Evolutionary conservation across 2,797 vertebrate genomes (phyloP), one percentile per base, ranked within the genome.

Genomic region (Myotis findleyi): DNA sequence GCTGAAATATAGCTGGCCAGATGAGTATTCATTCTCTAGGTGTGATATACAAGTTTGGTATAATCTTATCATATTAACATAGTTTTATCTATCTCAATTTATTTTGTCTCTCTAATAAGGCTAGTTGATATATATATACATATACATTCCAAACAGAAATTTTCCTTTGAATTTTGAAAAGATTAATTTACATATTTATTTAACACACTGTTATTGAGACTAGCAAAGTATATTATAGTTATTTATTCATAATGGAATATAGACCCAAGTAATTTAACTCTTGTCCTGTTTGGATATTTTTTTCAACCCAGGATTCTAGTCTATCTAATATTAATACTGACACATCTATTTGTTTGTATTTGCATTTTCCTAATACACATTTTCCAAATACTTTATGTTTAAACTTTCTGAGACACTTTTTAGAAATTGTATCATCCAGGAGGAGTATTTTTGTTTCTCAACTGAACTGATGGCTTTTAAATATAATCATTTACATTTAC

Each of bases 221-320:
- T 59, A 95, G 57, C 16, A 64, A 89, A 84, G 20, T 80, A 33
- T 84, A 33, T 57, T 41, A 72, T 20, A 82, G 72, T 75, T 84
- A 79, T 51, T 69, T 53, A 75, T 64, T 77, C 12, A 44, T 69
- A 85, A 85, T 30, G 13, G 49, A 79, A 81, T 71, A 41, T 51
- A 92, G 86, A n/a, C 79, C 18, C 75, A 89, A 72, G 51, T 87
- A 92, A 96, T 94, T 89, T 69, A 91, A 89, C 47, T 83, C 3
- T 25, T 75, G 5, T 72, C 55, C 14, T 68, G 5, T 41, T 88
- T 64, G 30, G 36, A 53, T 41, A 47, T 91, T 44, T 82, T 82
- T 81, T 96, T 38, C 44, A 86, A 68, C 17, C 13, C 12, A 47
- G 18, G 17, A 93, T 47, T 86, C 82, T 84, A 17, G 55, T 68